Conservation (phyloP, 2,888 invertebrate genomes). For the Aricia artaxerxes region DNA sequence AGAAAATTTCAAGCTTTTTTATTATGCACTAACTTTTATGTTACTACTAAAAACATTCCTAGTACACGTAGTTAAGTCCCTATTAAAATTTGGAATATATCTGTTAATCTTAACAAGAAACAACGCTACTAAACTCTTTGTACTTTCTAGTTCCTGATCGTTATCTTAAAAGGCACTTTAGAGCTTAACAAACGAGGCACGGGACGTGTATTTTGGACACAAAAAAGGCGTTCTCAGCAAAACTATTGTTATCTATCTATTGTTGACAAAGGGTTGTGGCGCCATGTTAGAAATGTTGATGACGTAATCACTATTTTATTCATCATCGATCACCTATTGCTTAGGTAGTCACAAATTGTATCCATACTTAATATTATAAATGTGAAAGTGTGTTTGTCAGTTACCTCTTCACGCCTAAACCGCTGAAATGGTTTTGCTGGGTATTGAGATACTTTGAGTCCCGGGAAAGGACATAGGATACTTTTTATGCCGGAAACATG, state of each 20-base stretch:
- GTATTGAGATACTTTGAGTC: too few relatives aligned
- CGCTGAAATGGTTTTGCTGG: too few relatives aligned
- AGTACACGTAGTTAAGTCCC: constrained; percentile 2
- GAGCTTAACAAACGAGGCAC: constrained; percentile 41
- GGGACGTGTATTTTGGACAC: constrained; percentile 41
- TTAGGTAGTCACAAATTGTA: background rate
- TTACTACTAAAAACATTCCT: background rate
- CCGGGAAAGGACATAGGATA: too few relatives aligned
- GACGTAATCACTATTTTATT: constrained; percentile 12
- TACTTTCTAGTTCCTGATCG: constrained; percentile 31
- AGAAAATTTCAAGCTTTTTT: background rate
- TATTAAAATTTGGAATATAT: constrained; percentile 12
- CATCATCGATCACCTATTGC: background rate
- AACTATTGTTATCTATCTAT: constrained; percentile 42
- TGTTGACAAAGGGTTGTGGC: constrained; percentile 44
- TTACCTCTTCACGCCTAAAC: too few relatives aligned
- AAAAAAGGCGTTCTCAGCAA: constrained; percentile 43
- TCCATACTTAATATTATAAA: too few relatives aligned
- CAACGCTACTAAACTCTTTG: constrained; percentile 31
- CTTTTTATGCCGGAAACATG: too few relatives aligned
- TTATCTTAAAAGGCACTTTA: constrained; percentile 36
- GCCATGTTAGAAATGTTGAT: constrained; percentile 39
- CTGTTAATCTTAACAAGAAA: constrained; percentile 24
- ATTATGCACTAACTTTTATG: background rate
- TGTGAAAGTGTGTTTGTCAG: too few relatives aligned